Evolutionary conservation across 2,797 vertebrate species (phyloP), one percentile per base, ranked within the genome.

Genomic region (Ataeniobius toweri): DNA sequence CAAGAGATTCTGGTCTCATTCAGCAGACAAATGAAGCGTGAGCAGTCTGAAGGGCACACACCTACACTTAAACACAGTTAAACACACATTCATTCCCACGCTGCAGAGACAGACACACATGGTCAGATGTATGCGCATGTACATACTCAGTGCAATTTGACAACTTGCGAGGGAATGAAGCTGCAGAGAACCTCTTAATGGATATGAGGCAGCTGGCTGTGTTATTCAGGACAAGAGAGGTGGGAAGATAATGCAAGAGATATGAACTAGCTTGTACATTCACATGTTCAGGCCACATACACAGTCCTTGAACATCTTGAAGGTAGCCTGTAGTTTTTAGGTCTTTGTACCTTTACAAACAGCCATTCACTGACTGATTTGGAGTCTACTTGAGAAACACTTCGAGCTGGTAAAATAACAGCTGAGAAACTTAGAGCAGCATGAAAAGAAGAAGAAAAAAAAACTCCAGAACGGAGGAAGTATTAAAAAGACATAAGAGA

Each of bases 401-500:
- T 53, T 22, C 0, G 53, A 73, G 61, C 80, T 83, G 80, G 80
- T 83, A 28, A 86, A 89, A 89, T 86, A 89, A 85, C 74, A 86
- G 87, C 83, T 77, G 83, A 79, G 83, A 67, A 82, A 90, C 77
- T 46, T 75, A 36, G 79, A 88, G 85, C 77, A 71, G 78, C 84
- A 73, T 28, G 6, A 28, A 46, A 68, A 75, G 44, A 20, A 48
- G 2, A 74, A 6, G 24, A 16, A 51, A 79, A 71, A 85, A 86
- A 80, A 84, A 77, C 76, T 81, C 74, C 70, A 83, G 84, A 90
- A 90, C 87, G 83, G 63, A 90, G 85, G 81, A 82, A 50, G 83
- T 86, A 92, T 94, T 92, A 94, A 94, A 92, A 92, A 93, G 90
- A 92, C 87, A 93, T 90, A 88, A 86, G 80, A 89, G 90, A 92